Evolutionary conservation across 2,113 vertebrate genomes (phyloP).

Genomic region (Poecilia latipinna): DNA sequence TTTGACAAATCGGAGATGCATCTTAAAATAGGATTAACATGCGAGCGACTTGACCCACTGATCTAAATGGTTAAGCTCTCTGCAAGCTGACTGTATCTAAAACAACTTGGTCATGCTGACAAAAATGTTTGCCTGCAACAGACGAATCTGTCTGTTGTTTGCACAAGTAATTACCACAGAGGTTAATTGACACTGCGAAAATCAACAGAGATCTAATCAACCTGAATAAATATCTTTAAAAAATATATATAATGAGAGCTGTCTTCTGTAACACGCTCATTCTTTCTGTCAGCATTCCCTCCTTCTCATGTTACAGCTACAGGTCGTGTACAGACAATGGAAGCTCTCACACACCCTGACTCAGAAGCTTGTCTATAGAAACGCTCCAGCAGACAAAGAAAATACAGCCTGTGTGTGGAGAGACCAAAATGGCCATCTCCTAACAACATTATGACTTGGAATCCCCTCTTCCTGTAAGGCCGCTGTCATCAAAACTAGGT

Average conservation of each 20-base stretch:
- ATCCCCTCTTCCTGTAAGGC: conserved; percentile 51
- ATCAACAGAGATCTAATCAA: conserved; percentile 1
- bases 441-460: conserved; percentile 60
- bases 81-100: conserved; percentile 35
- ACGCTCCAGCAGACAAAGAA: conserved; percentile 37
- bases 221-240: conserved; percentile 11
- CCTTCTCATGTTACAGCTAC: conserved; percentile 59
- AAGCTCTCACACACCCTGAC: conserved; percentile 48
- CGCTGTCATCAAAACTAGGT: conserved; percentile 65
- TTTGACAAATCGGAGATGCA: conserved; percentile 60
- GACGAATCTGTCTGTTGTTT: conserved; percentile 23
- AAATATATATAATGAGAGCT: conserved; percentile 12
- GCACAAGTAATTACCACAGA: not conserved
- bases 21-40: conserved; percentile 67
- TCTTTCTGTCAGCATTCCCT: conserved; percentile 29
- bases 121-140: conserved; percentile 10
- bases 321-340: conserved; percentile 58
- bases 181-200: not conserved
- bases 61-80: conserved; percentile 66
- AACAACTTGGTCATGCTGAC: conserved; percentile 18
- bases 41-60: conserved; percentile 71
- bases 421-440: conserved; percentile 42
- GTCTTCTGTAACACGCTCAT: conserved; percentile 18
- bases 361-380: conserved; percentile 42
- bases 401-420: conserved; percentile 25